Evolutionary conservation across 2,888 invertebrate genomes (phyloP).

Genomic region (Lapara coniferarum): DNA sequence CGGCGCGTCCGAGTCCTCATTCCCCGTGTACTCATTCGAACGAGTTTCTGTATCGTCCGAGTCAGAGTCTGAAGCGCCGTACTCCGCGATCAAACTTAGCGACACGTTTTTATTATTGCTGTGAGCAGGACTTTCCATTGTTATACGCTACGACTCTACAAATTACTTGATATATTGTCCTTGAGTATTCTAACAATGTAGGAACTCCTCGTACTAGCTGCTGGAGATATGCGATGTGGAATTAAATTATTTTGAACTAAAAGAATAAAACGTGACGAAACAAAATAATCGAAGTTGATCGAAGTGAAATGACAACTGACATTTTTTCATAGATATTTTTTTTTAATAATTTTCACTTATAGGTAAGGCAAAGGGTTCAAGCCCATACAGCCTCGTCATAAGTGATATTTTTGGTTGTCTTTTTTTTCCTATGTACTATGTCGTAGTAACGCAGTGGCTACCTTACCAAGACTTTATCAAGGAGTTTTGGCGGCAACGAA

Average conservation of each 20-base stretch:
- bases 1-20: conserved; percentile 65
- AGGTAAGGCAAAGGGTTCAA: no score
- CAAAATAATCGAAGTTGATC: conserved; percentile 40
- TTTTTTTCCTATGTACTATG: no score
- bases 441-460: no score
- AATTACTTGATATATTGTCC: conserved; percentile 33
- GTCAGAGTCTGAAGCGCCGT: conserved; percentile 76
- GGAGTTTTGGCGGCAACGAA: no score
- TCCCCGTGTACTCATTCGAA: conserved; percentile 54
- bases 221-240: conserved; percentile 21
- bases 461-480: no score
- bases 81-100: conserved; percentile 74
- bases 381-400: no score
- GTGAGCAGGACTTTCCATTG: conserved; percentile 76
- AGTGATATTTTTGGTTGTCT: no score
- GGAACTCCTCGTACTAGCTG: background rate
- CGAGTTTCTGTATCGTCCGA: conserved; percentile 68
- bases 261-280: conserved; percentile 41
- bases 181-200: background rate
- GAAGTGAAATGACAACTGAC: conserved; percentile 47
- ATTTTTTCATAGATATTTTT: conserved; percentile 32
- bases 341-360: no score
- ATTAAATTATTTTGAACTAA: conserved; percentile 43
- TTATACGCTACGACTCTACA: conserved; percentile 47
- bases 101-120: conserved; percentile 78